Base-by-base conservation (phyloP, 2,113 vertebrate genomes). In the Dasyornis broadbenti region DNA sequence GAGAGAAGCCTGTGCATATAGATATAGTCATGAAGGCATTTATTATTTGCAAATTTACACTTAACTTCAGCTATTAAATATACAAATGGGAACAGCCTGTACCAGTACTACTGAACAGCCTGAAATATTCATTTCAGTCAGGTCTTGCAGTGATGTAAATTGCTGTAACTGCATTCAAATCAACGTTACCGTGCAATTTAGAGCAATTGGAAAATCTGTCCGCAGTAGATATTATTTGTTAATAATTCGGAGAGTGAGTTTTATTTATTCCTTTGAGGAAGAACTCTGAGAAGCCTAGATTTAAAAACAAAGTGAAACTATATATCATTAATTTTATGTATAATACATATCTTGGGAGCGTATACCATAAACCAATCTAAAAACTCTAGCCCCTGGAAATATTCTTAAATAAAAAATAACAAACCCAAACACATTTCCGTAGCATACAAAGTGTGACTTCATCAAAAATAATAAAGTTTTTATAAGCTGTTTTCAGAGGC, bases 1-100 rank as follows among this genome's bases (percentile, higher is more conserved):
- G 65, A 72, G 79, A 80, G 57, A 71, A 84, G 78, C 1, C 1
- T 69, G 66, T 84, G 77, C 81, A 79, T 85, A 65, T 54, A 84
- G 82, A 96, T 87, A 40, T 6, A 72, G 45, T 82, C 77, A 87
- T 94, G 87, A 85, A 35, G 45, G 50, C 72, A 42, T 91, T 87
- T 89, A 92, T 96, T 94, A 94, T 91, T 95, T 89, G 65, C 61
- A 92, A 91, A 91, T 91, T 86, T 95, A 57, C 63, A 53, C 83
- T 81, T 90, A 92, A 78, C 77, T 82, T 94, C 33, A 26, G 23
- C 45, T 91, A 61, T 86, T 92, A 92, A 78, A 78, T 78, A 75
- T 71, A 95, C 86, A 91, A 92, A 84, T 57, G 49, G 50, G 73
- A 94, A 68, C 77, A 95, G 81, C 49, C 65, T 95, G 89, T 89